Conservation (phyloP, 2,888 invertebrate genomes). For the Meloe dianella region DNA sequence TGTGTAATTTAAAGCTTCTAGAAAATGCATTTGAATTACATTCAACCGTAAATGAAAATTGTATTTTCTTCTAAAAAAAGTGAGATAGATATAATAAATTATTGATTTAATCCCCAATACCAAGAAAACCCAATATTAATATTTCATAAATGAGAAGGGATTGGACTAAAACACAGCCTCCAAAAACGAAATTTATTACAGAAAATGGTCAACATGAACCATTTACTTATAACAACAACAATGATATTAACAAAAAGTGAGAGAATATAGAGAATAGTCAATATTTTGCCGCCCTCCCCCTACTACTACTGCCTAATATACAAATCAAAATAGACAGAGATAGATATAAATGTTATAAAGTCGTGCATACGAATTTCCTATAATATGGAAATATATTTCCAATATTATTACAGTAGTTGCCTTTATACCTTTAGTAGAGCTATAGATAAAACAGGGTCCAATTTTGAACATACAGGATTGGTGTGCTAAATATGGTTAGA, state of each 20-base stretch:
- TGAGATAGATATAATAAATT: too few species aligned
- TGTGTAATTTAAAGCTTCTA: background rate
- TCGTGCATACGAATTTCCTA: slow-evolving; percentile 54
- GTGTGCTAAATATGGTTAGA: too few species aligned
- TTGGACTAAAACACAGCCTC: too few species aligned
- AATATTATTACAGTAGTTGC: slow-evolving; percentile 42
- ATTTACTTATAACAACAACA: background rate
- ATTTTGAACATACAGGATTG: background rate
- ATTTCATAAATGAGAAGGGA: too few species aligned
- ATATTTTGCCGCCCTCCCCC: too few species aligned
- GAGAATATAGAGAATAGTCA: background rate
- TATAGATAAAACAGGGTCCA: background rate
- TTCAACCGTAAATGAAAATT: background rate
- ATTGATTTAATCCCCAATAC: too few species aligned
- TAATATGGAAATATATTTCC: slow-evolving; percentile 54
- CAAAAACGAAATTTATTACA: background rate
- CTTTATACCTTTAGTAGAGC: background rate
- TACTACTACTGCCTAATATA: background rate
- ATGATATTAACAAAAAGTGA: background rate
- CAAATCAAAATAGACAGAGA: slow-evolving; percentile 24
- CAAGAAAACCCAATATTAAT: too few species aligned
- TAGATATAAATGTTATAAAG: slow-evolving; percentile 39
- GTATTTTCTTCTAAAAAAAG: background rate
- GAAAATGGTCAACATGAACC: background rate
- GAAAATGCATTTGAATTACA: background rate